These are phyloP conservation scores for Glaucomys volans DNA, from an alignment of 2,113 vertebrate genomes.

Conservation along the genomic window DNA sequence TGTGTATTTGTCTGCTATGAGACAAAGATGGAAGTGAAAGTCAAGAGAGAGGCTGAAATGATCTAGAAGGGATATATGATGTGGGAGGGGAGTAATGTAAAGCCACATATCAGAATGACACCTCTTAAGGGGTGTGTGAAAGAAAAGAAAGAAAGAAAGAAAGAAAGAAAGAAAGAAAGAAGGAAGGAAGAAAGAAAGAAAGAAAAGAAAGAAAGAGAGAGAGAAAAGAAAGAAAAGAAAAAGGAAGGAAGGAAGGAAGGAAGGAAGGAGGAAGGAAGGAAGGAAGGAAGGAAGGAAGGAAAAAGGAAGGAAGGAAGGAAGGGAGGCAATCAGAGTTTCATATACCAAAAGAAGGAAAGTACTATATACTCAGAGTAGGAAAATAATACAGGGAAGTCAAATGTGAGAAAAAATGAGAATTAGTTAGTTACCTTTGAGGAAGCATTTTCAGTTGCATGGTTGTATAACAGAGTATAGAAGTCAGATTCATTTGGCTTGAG, in stretches of 20 bases:
- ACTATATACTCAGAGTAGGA: too few species aligned
- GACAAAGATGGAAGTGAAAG: not conserved
- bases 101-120: not conserved
- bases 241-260: too few species aligned
- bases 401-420: not conserved
- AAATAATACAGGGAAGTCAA: too few species aligned
- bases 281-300: too few species aligned
- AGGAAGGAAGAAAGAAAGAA: too few species aligned
- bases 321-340: not conserved
- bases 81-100: not conserved
- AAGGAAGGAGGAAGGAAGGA: too few species aligned
- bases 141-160: too few species aligned
- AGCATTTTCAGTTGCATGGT: rapidly evolving
- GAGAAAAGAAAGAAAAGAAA: too few species aligned
- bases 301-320: too few species aligned
- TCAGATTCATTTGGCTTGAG: not conserved
- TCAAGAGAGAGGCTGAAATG: not conserved
- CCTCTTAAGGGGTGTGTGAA: rapidly evolving
- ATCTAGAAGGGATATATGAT: rapidly evolving
- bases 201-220: too few species aligned
- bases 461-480: rapidly evolving
- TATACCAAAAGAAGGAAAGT: not conserved
- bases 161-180: too few species aligned
- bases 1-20: not conserved
- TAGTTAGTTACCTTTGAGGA: not conserved